Evolutionary conservation across 2,113 vertebrate genomes (phyloP), one percentile per base, ranked within the genome.

Genomic region (Colaptes auratus): DNA sequence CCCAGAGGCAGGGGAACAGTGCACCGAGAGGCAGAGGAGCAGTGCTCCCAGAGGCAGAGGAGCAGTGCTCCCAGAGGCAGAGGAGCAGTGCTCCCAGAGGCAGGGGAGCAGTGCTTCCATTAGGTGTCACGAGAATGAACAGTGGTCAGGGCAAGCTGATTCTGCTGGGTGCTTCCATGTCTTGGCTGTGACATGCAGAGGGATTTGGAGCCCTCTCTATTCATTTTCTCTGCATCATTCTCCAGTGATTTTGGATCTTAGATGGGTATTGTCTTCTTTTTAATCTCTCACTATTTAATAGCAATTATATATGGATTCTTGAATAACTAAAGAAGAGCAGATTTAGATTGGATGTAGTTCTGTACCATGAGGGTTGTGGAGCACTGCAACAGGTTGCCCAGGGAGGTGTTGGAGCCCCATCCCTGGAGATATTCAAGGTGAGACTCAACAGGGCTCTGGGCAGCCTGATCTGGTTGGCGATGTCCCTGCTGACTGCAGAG

Each of bases 111-210:
- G 53, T 23, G 35, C 73, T 90, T 58, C 42, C 77, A 21, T 64
- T 33, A 42, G 81, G 7, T 3, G 3, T 0, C 23, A 48, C 12
- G 30, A 31, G 4, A 33, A 18, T 8, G 10, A 56, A 59, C 30
- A 55, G 50, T 2, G 6, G 12, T 63, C 15, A 42, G 69, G 69
- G 13, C 25, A 60, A 17, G 31, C 42, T 65, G 31, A 31, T 33
- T 60, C 66, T 30, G 14, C 2, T 3, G 2, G 12, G 27, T 0
- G 0, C 24, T 82, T 76, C 74, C 2, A 0, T n/a, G 0, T 33
- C 28, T 31, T 59, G n/a, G 18, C 42, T 85, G 12, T 60, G 52
- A 70, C 39, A 12, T 28, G 19, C 0, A 0, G 11, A 52, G 33
- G 25, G 35, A 66, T 55, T 82, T 79, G 36, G 21, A 10, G 15